Base-by-base conservation (phyloP, 2,113 vertebrate genomes). In the Alligator mississippiensis region DNA sequence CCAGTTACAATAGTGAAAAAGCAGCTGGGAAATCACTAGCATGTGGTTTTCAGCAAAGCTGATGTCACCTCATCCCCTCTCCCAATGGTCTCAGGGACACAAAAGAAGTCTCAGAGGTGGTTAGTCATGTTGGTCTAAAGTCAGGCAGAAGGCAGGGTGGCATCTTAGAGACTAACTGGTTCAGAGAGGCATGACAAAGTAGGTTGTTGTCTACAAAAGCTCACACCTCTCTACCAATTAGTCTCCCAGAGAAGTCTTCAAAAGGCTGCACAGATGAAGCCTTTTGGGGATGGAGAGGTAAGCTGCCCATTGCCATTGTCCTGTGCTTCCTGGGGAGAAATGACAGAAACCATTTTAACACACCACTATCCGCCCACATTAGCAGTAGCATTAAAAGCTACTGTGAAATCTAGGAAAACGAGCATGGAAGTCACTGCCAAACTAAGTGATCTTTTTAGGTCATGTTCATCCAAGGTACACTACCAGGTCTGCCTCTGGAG, bases 261-360 rank as follows among this genome's bases (percentile, higher is more conserved):
- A 19, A 66, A 66, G 38, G 10, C 77, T 0, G 2, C 0, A 1
- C 3, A 11, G 54, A 24, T 78, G 62, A 87, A 93, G 80, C 19
- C 59, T 19, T 11, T 64, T 11, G 5, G 47, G 34, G 47, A 87
- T 25, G 3, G 66, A 28, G 9, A 14, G 1, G 6, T 13, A 68
- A 22, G 55, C 66, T 82, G 78, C 54, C 70, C 2, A 0, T n/a
- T 47, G 5, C 18, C 6, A 74, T 13, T 47, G 21, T 24, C 24
- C 38, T 34, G 78, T 54, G 27, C n/a, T 88, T 88, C 24, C 78
- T 68, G 11, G 11, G 85, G 54, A 5, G 25, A 55, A 89, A 59
- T 0, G 0, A 60, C 61, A 77, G 87, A 28, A 88, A 62, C 25
- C 0, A 0, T 1, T 47, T 74, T 58, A 59, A 24, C 30, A 28